These are phyloP conservation scores for Scytalopus superciliaris DNA, from an alignment of 2,113 vertebrate genomes.

Conservation along the genomic window DNA sequence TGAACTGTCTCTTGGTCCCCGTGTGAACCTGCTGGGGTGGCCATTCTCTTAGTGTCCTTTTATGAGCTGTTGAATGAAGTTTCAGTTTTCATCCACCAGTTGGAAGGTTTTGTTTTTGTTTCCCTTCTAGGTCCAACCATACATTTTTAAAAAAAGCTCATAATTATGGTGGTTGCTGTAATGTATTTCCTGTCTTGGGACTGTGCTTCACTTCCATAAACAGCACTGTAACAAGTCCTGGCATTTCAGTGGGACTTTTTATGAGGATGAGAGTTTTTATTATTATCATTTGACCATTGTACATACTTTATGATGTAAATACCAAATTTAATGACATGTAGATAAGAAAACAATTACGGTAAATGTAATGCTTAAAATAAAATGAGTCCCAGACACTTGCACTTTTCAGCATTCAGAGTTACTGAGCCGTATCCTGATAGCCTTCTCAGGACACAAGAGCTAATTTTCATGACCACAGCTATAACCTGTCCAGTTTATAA, in stretches of 20 bases:
- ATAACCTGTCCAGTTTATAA: neutral
- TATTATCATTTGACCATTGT: neutral
- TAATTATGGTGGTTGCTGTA: neutral
- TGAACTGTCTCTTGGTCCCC: accelerated
- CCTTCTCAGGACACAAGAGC: neutral
- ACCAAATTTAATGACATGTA: neutral
- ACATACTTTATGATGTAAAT: neutral
- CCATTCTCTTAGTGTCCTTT: neutral
- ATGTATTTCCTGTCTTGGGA: neutral
- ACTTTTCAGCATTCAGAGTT: neutral
- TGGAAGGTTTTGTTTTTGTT: neutral
- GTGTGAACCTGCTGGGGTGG: neutral
- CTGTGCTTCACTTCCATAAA: neutral
- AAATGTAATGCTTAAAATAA: neutral
- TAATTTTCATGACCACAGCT: neutral
- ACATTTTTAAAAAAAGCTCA: neutral
- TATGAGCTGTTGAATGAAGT: neutral
- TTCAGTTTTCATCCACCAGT: neutral
- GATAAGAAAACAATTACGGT: neutral
- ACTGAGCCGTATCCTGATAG: neutral
- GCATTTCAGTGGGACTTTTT: neutral
- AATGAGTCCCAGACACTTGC: neutral
- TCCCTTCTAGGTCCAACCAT: neutral
- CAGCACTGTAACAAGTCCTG: neutral
- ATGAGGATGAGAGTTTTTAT: neutral